phyloP scores from a whole-genome alignment of 2,113 vertebrate species.

The Scolopax mira region DNA sequence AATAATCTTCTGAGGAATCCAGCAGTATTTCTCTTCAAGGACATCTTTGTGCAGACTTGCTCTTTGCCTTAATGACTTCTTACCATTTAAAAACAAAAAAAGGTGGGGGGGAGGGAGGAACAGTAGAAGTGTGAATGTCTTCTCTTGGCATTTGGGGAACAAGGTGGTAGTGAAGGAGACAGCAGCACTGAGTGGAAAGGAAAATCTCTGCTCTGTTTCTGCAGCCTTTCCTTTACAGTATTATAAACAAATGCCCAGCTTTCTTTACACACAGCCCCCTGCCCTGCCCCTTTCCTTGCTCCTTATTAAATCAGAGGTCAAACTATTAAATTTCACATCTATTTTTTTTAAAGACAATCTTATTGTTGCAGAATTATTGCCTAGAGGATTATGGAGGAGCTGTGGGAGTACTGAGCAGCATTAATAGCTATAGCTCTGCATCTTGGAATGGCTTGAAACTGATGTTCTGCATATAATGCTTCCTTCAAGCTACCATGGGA shows the following conservation, averaged over 20 bases:
- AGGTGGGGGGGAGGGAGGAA: neutral
- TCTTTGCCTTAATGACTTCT: neutral
- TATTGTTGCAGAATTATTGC: neutral
- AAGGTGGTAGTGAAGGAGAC: neutral
- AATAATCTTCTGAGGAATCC: neutral
- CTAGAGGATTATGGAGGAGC: neutral
- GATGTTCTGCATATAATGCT: neutral
- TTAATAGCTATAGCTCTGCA: neutral
- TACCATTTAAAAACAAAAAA: neutral
- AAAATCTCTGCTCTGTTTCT: neutral
- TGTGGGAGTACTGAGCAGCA: neutral
- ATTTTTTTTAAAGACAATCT: neutral
- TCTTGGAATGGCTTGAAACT: neutral
- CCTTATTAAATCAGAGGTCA: neutral
- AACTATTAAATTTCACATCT: neutral
- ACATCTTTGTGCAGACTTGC: neutral
- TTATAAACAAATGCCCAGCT: neutral
- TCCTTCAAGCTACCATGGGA: neutral
- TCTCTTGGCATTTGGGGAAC: neutral
- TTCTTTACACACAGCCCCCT: neutral
- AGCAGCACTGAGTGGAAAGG: neutral
- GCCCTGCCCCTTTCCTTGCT: rapidly evolving
- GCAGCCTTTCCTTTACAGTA: neutral
- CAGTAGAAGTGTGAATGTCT: neutral
- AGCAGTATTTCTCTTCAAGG: neutral